Evolutionary conservation across 2,113 vertebrate species (phyloP).

Genomic region (Alces alces): DNA sequence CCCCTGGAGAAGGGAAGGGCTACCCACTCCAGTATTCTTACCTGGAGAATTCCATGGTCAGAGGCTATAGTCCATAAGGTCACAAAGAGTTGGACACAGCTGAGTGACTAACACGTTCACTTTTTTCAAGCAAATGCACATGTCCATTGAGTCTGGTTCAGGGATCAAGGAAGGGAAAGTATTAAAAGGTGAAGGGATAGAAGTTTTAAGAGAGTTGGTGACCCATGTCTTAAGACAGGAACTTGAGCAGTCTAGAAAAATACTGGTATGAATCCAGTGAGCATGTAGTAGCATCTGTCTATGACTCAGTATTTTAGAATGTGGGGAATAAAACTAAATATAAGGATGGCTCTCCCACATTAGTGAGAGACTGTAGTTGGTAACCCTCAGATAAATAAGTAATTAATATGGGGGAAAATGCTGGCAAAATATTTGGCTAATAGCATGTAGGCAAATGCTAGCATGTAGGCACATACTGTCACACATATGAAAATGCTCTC

Average conservation of each 20-base stretch:
- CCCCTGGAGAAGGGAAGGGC: neutral
- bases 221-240: neutral
- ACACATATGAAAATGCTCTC: neutral
- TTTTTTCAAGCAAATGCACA: constrained; percentile 71
- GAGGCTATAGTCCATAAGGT: neutral
- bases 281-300: neutral
- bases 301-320: neutral
- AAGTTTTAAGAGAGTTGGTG: neutral
- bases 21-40: neutral
- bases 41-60: neutral
- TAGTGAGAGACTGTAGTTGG: neutral
- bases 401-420: neutral
- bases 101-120: neutral
- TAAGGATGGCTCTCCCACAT: neutral
- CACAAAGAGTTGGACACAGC: neutral
- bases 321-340: neutral
- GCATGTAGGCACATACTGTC: neutral
- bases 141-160: constrained; percentile 74
- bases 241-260: neutral
- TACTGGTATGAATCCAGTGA: neutral
- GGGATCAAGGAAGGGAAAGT: constrained; percentile 34
- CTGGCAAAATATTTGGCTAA: neutral
- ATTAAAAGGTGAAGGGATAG: constrained; percentile 14
- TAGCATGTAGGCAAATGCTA: neutral
- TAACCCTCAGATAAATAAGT: neutral